Percentiles rank a stretch among this genome's conserved stretches.
Conservation (phyloP, 2,888 invertebrate species). For the Nebria brevicollis region DNA sequence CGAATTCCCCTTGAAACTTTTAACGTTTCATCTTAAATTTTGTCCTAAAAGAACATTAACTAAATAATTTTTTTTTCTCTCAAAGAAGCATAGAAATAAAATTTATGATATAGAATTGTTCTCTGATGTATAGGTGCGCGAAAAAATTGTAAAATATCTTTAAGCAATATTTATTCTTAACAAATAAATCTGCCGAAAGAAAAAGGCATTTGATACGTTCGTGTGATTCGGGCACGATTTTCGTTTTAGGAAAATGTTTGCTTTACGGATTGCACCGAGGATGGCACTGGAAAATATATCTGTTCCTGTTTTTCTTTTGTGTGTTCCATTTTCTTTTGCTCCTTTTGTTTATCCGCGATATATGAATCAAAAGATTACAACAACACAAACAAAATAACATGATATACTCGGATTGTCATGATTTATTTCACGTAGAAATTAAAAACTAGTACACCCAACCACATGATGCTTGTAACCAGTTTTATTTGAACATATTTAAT, state of each 20-base stretch:
- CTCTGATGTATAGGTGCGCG: neutral
- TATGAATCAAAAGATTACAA: conserved; percentile 19
- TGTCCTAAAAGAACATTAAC: neutral
- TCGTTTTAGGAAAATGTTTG: conserved; percentile 23
- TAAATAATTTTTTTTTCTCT: neutral
- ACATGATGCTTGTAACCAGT: neutral
- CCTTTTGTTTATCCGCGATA: conserved; percentile 8
- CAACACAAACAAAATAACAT: neutral
- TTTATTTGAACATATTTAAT: neutral
- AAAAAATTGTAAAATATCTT: neutral
- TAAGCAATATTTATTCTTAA: neutral
- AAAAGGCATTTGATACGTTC: neutral
- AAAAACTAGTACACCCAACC: neutral
- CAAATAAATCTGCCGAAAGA: neutral
- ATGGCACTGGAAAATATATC: conserved; percentile 35
- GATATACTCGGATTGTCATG: neutral
- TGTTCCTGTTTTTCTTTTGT: conserved; percentile 25
- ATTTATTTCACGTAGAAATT: neutral
- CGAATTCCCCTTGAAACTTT: neutral
- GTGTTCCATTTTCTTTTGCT: neutral
- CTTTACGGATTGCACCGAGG: conserved; percentile 35
- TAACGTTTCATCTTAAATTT: neutral
- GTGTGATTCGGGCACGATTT: neutral
- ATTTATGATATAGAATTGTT: neutral
- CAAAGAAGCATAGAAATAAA: neutral